Conservation (phyloP, 2,888 invertebrate genomes). For the Pimpla rufipes region DNA sequence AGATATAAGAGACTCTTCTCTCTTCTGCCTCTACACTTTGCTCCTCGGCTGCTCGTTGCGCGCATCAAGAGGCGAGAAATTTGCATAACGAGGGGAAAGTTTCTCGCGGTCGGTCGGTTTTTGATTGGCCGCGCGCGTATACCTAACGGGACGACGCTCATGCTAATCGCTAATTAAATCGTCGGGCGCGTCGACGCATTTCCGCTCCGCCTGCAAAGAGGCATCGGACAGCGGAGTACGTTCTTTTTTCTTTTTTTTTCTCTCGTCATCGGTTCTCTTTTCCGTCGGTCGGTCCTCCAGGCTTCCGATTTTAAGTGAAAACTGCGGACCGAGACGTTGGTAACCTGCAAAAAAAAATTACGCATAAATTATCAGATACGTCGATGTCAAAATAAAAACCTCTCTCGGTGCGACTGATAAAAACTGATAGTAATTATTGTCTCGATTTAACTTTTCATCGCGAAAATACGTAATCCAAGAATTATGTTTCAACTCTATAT, state of each 20-base stretch:
- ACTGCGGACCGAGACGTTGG: neutral
- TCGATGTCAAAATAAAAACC: neutral
- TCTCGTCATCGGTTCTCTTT: neutral
- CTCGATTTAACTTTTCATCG: neutral
- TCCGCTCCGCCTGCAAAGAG: slow-evolving; percentile 36
- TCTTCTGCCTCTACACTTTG: slow-evolving; percentile 35
- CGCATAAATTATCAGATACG: neutral
- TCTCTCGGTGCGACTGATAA: neutral
- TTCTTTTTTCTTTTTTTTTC: slow-evolving; percentile 9
- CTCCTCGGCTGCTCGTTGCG: slow-evolving; percentile 24
- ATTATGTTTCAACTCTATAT: neutral
- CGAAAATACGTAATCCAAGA: neutral
- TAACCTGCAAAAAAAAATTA: neutral
- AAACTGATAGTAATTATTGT: neutral
- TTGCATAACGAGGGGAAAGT: slow-evolving; percentile 67
- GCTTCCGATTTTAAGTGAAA: neutral
- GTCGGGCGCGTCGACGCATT: slow-evolving; percentile 50
- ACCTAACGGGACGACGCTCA: slow-evolving; percentile 63
- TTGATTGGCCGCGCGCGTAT: slow-evolving; percentile 68
- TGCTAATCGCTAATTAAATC: slow-evolving; percentile 65
- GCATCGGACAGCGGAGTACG: neutral
- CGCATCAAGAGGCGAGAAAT: slow-evolving; percentile 50
- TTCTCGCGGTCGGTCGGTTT: slow-evolving; percentile 56
- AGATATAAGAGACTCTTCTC: slow-evolving; percentile 64
- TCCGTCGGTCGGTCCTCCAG: neutral